Evolutionary conservation across 2,888 invertebrate species (phyloP).

Genomic region (Gymnocheta viridis): DNA sequence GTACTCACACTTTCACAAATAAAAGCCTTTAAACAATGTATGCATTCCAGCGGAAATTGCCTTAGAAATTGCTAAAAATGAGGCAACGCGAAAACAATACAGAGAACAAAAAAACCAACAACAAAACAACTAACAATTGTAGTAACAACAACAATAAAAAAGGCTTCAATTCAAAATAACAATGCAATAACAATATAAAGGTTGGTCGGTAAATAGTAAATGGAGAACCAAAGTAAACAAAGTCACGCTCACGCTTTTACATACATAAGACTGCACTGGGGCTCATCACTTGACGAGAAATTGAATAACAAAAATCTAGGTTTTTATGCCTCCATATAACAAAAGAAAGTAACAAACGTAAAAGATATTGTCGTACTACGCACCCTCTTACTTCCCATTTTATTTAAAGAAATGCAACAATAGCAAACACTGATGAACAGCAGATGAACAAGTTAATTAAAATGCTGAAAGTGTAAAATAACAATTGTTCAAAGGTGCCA

Average conservation of each 20-base stretch:
- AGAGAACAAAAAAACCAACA: not conserved
- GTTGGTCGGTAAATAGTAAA: slow-evolving; percentile 28
- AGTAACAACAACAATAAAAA: slow-evolving; percentile 34
- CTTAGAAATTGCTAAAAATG: slow-evolving; percentile 63
- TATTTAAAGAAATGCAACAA: not conserved
- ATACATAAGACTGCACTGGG: not conserved
- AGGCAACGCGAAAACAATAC: slow-evolving; percentile 37
- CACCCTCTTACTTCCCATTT: not conserved
- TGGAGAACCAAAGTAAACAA: slow-evolving; percentile 1
- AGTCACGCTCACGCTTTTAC: not conserved
- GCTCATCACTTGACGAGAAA: slow-evolving; percentile 8
- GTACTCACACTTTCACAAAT: not conserved
- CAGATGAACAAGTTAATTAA: slow-evolving; percentile 1
- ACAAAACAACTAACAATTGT: slow-evolving; percentile 26
- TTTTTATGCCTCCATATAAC: not conserved
- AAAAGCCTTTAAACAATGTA: slow-evolving; percentile 55
- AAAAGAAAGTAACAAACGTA: not conserved
- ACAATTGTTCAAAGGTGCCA: slow-evolving; percentile 38
- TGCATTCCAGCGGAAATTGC: slow-evolving; percentile 61
- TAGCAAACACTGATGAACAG: not conserved
- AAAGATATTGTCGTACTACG: not conserved
- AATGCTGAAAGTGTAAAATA: slow-evolving; percentile 15
- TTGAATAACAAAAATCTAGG: not conserved
- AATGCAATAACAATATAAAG: slow-evolving; percentile 11
- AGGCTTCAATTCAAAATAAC: slow-evolving; percentile 44